Evolutionary conservation across 1,140 invertebrate species (phyloP).

Genomic region (Ridgeia piscesae): DNA sequence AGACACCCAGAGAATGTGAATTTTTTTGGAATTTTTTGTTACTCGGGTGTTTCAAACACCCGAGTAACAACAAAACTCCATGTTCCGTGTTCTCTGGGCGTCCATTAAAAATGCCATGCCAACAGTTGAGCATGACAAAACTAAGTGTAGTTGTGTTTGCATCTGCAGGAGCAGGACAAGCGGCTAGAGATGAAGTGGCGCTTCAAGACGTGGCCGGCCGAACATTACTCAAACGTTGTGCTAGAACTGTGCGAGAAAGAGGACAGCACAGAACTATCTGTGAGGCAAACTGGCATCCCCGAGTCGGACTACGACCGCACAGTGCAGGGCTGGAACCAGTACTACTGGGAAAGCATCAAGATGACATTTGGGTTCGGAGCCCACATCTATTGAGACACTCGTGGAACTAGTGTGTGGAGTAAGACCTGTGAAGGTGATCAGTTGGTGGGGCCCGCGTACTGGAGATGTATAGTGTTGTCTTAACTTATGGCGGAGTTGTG

Average conservation of each 20-base stretch:
- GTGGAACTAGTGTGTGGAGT: neutral
- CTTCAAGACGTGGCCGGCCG: constrained; percentile 89
- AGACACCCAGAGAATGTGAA: too few species aligned
- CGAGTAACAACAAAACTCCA: too few species aligned
- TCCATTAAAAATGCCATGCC: too few species aligned
- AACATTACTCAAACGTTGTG: constrained; percentile 86
- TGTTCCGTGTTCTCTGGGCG: too few species aligned
- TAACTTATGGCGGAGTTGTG: neutral
- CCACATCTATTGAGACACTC: constrained; percentile 64
- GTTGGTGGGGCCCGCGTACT: neutral
- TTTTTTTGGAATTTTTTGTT: too few species aligned
- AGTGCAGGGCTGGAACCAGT: constrained; percentile 83
- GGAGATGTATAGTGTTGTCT: neutral
- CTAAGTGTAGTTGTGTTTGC: neutral
- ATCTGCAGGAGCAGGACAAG: constrained; percentile 68
- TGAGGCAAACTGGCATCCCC: constrained; percentile 78
- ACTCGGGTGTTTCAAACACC: too few species aligned
- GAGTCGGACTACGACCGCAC: constrained; percentile 74
- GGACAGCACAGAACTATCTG: constrained; percentile 78
- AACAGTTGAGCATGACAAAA: neutral
- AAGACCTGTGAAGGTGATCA: neutral
- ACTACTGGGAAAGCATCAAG: constrained; percentile 92
- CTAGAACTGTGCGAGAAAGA: constrained; percentile 81
- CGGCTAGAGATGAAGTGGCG: constrained; percentile 93
- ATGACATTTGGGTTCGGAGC: constrained; percentile 88